Percentiles rank a stretch among this genome's conserved stretches.
These are phyloP conservation scores for Lapara coniferarum DNA, from an alignment of 2,888 invertebrate species.

Conservation along the genomic window DNA sequence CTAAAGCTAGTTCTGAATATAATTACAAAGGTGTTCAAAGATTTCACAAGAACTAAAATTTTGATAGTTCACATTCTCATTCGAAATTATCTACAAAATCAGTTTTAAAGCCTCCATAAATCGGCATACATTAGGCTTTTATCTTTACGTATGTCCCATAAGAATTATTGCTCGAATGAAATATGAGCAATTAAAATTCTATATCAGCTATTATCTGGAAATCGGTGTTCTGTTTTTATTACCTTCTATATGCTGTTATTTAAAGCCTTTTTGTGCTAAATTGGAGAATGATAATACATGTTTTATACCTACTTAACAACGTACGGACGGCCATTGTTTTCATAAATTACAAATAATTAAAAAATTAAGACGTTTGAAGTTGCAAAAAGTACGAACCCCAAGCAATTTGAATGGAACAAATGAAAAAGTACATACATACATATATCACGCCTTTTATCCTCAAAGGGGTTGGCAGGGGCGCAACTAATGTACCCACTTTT, in stretches of 20 bases:
- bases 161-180: constrained; percentile 20
- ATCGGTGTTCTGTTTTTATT: constrained; percentile 19
- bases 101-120: constrained; percentile 14
- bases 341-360: no score
- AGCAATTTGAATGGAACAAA: no score
- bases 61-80: background rate
- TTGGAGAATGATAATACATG: no score
- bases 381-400: no score
- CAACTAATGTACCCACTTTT: no score
- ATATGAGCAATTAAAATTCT: constrained; percentile 20
- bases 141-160: constrained; percentile 19
- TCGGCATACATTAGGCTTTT: constrained; percentile 17
- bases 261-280: background rate
- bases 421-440: no score
- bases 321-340: no score
- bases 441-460: no score
- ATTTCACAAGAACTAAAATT: background rate
- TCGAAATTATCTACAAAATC: constrained; percentile 13
- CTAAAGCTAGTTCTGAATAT: background rate
- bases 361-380: no score
- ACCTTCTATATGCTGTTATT: constrained; percentile 11
- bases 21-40: background rate
- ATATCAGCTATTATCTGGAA: constrained; percentile 17
- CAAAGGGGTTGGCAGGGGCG: no score
- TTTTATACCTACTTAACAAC: no score